Evolutionary conservation across 2,888 invertebrate genomes (phyloP).

Genomic region (Drosophila antonietae): DNA sequence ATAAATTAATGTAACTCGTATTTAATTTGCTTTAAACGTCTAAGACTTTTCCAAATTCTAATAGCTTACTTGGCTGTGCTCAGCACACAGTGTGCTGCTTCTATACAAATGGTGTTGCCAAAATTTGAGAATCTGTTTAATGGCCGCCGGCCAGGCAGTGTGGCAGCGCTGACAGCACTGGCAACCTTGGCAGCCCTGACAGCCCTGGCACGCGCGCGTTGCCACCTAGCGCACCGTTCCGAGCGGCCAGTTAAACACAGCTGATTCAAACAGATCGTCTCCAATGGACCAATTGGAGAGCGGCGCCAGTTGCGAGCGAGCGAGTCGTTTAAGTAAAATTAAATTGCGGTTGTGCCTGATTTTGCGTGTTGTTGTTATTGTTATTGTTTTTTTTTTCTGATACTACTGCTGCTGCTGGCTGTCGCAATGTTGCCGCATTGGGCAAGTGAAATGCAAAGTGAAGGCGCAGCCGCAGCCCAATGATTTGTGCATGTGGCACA

Average conservation of each 20-base stretch:
- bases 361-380: constrained; percentile 14
- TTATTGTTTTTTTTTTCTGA: neutral
- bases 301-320: constrained; percentile 32
- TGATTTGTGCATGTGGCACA: constrained; percentile 45
- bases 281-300: constrained; percentile 56
- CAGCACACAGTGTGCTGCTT: constrained; percentile 12
- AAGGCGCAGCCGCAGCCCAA: constrained; percentile 57
- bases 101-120: constrained; percentile 11
- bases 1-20: neutral
- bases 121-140: neutral
- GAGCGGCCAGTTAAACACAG: constrained; percentile 26
- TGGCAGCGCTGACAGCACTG: constrained; percentile 14
- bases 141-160: no score
- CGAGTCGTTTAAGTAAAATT: constrained; percentile 37
- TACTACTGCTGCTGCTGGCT: neutral
- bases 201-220: constrained; percentile 9
- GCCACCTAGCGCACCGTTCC: constrained; percentile 2
- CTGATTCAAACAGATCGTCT: constrained; percentile 49
- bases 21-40: neutral
- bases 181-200: constrained; percentile 4
- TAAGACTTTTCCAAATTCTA: constrained; percentile 16
- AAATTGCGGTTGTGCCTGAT: constrained; percentile 32
- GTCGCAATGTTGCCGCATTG: constrained; percentile 39
- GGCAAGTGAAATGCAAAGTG: constrained; percentile 53
- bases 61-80: constrained; percentile 14